Evolutionary conservation across 2,888 invertebrate species (phyloP).

Genomic region (Deroplatys truncata): DNA sequence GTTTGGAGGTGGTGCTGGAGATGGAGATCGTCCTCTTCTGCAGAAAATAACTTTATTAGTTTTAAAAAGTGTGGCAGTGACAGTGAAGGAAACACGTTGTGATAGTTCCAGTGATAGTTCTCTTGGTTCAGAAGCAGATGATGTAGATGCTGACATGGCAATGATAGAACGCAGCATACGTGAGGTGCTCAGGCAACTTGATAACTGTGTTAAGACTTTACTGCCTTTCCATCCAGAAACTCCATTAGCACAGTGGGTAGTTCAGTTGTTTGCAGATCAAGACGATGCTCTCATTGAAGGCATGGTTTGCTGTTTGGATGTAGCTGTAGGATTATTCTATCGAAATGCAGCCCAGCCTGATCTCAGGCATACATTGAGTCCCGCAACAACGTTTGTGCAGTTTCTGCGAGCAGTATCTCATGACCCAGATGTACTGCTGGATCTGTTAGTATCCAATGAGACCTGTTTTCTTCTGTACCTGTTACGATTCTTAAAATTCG

Average conservation of each 20-base stretch:
- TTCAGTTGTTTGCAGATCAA: slow-evolving; percentile 84
- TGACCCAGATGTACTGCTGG: slow-evolving; percentile 74
- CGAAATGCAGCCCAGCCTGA: slow-evolving; percentile 71
- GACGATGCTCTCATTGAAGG: slow-evolving; percentile 88
- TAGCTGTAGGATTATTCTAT: slow-evolving; percentile 79
- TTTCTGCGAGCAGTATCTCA: slow-evolving; percentile 75
- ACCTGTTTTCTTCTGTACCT: slow-evolving; percentile 85
- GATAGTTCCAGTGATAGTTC: slow-evolving; percentile 80
- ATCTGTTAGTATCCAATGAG: slow-evolving; percentile 84
- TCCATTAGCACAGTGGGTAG: slow-evolving; percentile 81
- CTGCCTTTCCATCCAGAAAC: slow-evolving; percentile 85
- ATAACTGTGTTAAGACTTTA: slow-evolving; percentile 73
- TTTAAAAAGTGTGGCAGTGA: slow-evolving; percentile 83
- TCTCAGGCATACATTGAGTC: slow-evolving; percentile 76
- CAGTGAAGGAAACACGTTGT: slow-evolving; percentile 83
- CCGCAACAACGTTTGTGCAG: slow-evolving; percentile 80
- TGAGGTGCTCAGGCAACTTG: slow-evolving; percentile 76
- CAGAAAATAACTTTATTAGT: slow-evolving; percentile 85
- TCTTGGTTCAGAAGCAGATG: slow-evolving; percentile 77
- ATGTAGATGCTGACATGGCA: slow-evolving; percentile 85
- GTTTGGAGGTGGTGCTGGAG: slow-evolving; percentile 49
- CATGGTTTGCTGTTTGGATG: slow-evolving; percentile 87
- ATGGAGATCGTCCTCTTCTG: slow-evolving; percentile 71
- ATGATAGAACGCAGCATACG: slow-evolving; percentile 80
- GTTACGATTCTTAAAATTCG: slow-evolving; percentile 77